Evolutionary conservation across 2,113 vertebrate species (phyloP), one percentile per base, ranked within the genome.

Genomic region (Sylvilagus bachmani): DNA sequence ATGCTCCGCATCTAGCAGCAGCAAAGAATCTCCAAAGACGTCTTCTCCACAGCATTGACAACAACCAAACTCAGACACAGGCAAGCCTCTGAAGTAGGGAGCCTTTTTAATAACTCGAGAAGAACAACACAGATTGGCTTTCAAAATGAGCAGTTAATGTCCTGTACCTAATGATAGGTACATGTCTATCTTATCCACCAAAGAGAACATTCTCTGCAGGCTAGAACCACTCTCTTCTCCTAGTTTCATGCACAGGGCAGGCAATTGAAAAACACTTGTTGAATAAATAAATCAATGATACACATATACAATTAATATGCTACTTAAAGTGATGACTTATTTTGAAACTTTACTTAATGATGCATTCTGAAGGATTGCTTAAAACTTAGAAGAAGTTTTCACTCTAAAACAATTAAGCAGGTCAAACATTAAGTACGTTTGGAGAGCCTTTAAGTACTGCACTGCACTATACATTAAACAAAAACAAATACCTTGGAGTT

Each of bases 401-500:
- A 58, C 29, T 93, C 38, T 70, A 81, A 94, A 91, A 81, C 67
- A 86, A 69, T 80, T n/a, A 85, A 55, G 86, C 44, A 36, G 33
- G 94, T 78, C 55, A 81, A 86, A 81, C 53, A 86, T n/a, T 38
- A 93, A 91, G 79, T 81, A 70, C 22, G 82, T 79, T 13, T 55
- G n/a, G n/a, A 67, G 49, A 33, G 36, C 38, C 71, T 77, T 51
- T 78, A 29, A 38, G 25, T 73, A 95, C 69, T 4, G 12, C n/a
- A 62, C 49, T 38, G 17, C 1, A 82, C 74, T 49, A 96, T 25
- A 90, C 24, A 81, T 74, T 92, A 91, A 93, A 10, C 24, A 79
- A 77, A 95, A 91, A 83, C 11, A 95, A 90, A 67, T 70, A 85
- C 58, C n/a, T 64, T 80, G 70, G 33, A 75, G 82, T 97, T 97